Percentiles rank a stretch among this genome's conserved stretches.
Evolutionary conservation across 2,888 invertebrate genomes (phyloP).

Genomic region (Drosophila melanosoma): DNA sequence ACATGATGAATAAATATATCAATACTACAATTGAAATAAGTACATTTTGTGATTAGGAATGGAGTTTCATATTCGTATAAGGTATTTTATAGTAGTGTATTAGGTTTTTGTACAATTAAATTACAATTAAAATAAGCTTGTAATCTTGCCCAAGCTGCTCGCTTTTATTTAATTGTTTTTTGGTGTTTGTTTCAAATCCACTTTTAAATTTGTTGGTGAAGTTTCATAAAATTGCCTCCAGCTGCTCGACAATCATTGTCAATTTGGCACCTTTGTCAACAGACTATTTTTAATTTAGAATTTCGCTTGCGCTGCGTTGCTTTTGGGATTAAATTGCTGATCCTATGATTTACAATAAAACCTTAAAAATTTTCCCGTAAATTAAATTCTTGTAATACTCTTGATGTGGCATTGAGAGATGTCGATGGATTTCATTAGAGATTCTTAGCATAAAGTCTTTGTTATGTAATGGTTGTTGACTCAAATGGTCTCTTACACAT

Average conservation of each 20-base stretch:
- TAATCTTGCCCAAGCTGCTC: rapidly evolving
- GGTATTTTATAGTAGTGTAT: not conserved
- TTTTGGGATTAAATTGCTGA: not conserved
- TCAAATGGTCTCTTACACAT: not conserved
- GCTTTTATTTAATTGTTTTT: not conserved
- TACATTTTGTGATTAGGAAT: not conserved
- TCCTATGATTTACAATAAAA: not conserved
- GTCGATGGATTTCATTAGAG: not conserved
- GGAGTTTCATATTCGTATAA: not conserved
- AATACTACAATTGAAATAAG: not conserved
- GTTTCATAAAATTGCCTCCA: not conserved
- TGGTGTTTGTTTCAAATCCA: not conserved
- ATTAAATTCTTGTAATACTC: not conserved
- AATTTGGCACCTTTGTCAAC: not conserved
- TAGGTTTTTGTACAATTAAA: not conserved
- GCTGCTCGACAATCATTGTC: constrained; percentile 1
- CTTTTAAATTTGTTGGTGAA: too few relatives aligned
- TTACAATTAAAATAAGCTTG: not conserved
- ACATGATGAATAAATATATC: not conserved
- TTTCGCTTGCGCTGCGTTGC: not conserved
- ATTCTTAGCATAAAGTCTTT: not conserved
- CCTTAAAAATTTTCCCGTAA: not conserved
- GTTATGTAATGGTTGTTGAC: not conserved
- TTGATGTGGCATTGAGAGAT: not conserved
- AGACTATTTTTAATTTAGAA: not conserved